Conservation (phyloP, 1,140 invertebrate genomes). For the Zaprionus nigranus region DNA sequence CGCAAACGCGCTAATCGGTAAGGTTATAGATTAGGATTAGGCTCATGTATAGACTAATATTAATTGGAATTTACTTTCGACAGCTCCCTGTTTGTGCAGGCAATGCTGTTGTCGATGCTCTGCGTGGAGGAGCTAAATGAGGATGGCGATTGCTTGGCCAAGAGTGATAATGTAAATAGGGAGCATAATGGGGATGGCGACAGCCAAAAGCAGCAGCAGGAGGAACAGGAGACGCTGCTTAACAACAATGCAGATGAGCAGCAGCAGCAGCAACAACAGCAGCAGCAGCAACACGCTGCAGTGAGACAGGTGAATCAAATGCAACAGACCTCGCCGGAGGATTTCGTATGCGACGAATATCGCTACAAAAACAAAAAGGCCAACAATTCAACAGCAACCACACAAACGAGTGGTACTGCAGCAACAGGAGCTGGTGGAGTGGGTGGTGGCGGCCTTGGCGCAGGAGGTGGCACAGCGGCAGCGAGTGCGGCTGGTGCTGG, state of each 20-base stretch:
- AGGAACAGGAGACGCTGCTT: slow-evolving; percentile 71
- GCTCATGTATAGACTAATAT: not conserved
- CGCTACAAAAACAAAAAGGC: slow-evolving; percentile 77
- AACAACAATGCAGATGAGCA: slow-evolving; percentile 79
- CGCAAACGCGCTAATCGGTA: slow-evolving; percentile 80
- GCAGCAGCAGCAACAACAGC: slow-evolving; percentile 61
- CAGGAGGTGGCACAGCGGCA: slow-evolving; percentile 27
- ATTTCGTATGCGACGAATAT: slow-evolving; percentile 81
- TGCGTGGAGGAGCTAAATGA: slow-evolving; percentile 64
- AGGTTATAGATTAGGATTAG: not conserved
- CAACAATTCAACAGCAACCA: slow-evolving; percentile 62
- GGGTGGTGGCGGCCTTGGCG: slow-evolving; percentile 39
- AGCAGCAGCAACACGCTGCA: slow-evolving; percentile 51
- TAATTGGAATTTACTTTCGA: not conserved
- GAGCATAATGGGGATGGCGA: slow-evolving; percentile 58
- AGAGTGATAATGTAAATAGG: slow-evolving; percentile 85
- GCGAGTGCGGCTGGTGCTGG: slow-evolving; percentile 62
- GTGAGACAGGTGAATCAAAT: slow-evolving; percentile 83
- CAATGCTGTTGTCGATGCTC: slow-evolving; percentile 75
- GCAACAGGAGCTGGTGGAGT: slow-evolving; percentile 26
- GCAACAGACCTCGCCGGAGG: slow-evolving; percentile 83
- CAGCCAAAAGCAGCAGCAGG: slow-evolving; percentile 57
- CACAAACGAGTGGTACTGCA: slow-evolving; percentile 62
- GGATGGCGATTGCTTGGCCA: slow-evolving; percentile 55
- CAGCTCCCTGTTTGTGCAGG: slow-evolving; percentile 82